Evolutionary conservation across 2,797 vertebrate genomes (phyloP).

Genomic region (Enteromius thamalakanensis): DNA sequence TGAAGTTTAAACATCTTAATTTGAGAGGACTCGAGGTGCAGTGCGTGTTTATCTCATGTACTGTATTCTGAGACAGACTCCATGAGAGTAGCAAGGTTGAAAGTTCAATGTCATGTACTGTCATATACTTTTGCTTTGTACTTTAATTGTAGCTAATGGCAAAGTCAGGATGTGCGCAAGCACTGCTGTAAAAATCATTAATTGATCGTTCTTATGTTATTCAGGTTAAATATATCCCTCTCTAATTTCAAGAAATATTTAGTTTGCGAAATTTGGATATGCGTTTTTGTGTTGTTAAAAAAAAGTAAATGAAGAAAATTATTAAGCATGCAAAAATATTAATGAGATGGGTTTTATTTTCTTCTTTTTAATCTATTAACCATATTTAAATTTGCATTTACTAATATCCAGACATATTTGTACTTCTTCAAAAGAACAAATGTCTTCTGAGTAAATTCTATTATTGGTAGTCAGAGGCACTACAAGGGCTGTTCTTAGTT

Average conservation of each 20-base stretch:
- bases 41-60: conserved; percentile 1
- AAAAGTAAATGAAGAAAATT: neutral
- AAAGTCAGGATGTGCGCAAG: conserved; percentile 39
- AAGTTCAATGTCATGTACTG: conserved; percentile 47
- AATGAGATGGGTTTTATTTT: neutral
- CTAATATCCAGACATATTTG: neutral
- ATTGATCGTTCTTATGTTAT: conserved; percentile 15
- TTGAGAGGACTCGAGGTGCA: neutral
- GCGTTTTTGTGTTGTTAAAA: neutral
- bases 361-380: neutral
- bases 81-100: conserved; percentile 20
- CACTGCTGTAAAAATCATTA: conserved; percentile 21
- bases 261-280: neutral
- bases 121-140: conserved; percentile 42
- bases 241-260: neutral
- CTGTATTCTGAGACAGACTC: conserved; percentile 4
- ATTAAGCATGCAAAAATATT: neutral
- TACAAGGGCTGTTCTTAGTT: conserved; percentile 13
- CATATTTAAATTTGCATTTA: neutral
- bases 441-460: neutral
- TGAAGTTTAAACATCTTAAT: neutral
- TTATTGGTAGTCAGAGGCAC: conserved; percentile 14
- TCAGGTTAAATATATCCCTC: neutral
- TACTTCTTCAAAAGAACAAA: neutral
- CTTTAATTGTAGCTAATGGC: conserved; percentile 55